These are phyloP conservation scores for Babyrousa celebensis DNA, from an alignment of 2,797 vertebrate genomes.

Conservation along the genomic window DNA sequence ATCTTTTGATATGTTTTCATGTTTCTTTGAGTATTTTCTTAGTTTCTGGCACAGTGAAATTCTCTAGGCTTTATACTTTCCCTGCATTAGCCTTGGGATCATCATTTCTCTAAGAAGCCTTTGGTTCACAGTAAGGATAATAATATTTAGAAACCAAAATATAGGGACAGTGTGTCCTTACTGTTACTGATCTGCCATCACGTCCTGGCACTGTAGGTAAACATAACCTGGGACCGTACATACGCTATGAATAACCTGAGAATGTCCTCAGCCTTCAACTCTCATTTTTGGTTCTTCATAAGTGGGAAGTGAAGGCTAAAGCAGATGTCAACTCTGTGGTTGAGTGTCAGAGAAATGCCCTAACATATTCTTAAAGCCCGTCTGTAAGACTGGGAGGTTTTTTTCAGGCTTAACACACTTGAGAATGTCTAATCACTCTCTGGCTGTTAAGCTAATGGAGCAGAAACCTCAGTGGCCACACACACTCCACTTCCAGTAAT, in stretches of 20 bases:
- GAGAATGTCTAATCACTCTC: not conserved
- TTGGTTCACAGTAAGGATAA: not conserved
- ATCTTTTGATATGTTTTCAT: not conserved
- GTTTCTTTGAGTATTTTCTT: conserved; percentile 10
- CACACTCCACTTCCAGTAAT: not conserved
- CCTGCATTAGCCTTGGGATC: not conserved
- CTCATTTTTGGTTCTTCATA: not conserved
- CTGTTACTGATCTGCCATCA: not conserved
- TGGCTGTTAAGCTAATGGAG: not conserved
- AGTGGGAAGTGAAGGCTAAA: not conserved
- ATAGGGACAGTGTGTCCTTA: not conserved
- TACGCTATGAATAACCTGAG: not conserved
- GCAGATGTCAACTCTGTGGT: not conserved
- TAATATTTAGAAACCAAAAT: not conserved
- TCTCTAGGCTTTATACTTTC: not conserved
- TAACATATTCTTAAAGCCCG: not conserved
- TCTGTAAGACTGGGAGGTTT: not conserved
- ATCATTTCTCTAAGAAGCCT: not conserved
- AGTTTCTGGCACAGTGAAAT: not conserved
- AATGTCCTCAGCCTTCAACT: not conserved
- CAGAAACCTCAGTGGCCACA: not conserved
- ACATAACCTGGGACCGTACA: not conserved
- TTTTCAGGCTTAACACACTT: not conserved
- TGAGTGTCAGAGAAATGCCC: not conserved
- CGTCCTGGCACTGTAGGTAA: not conserved